Evolutionary conservation across 1,140 invertebrate species (phyloP), one percentile per base, ranked within the genome.

Genomic region (Leptinotarsa undecemlineata): DNA sequence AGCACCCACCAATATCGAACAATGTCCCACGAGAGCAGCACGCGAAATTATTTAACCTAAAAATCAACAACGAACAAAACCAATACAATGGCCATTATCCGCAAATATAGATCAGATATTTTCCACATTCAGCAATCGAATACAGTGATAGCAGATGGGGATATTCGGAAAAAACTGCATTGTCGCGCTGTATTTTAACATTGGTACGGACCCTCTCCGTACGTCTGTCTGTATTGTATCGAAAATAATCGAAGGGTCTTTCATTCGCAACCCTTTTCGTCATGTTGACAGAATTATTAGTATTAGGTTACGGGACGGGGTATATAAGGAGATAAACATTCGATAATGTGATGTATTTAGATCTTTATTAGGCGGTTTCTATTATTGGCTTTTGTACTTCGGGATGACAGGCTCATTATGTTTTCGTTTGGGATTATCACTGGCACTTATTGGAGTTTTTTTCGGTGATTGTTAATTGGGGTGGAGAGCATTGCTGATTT

Each of bases 231-330:
- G 47, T 70, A 70, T 70, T 70, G 68, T 70, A 70, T 70, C 48
- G 68, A 48, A 70, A 70, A 70, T 70, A 70, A 70, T 70, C 68
- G 68, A 57, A 70, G 51, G 51, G 48, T 26, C 21, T 57, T 70
- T 21, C 48, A 48, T 70, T 57, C n/a, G 47, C 47, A 70, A 51
- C 68, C 68, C 48, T 70, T 70, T 70, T 64, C 14, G 68, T 51
- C 68, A 51, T 57, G 68, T 70, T 70, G 68, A 70, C 68, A 70
- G 68, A 70, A 70, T 70, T 70, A 70, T 70, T 70, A 70, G 68
- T 70, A 70, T 70, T 48, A 48, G 23, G 68, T 70, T 70, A 70
- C 68, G 2, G 47, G 17, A 60, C 48, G 13, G 14, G 17, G 17
- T 42, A 42, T 14, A 68, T 68, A 68, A 68, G 33, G 33, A 68